Evolutionary conservation across 2,888 invertebrate species (phyloP).

Genomic region (Chaetogeoica ovagalla): DNA sequence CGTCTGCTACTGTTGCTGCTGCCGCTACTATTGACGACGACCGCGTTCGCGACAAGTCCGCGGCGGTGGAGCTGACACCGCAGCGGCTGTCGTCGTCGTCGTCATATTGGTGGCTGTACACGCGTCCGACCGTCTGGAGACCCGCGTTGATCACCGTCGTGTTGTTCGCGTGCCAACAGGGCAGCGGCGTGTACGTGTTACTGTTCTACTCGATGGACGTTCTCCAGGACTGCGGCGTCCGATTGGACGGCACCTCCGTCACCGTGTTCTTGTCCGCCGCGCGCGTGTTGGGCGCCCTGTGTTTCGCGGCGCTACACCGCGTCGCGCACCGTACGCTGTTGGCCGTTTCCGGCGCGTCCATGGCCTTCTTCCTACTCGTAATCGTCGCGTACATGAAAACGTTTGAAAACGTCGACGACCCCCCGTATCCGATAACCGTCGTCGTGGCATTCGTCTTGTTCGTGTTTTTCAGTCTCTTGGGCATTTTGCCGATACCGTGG

Average conservation of each 20-base stretch:
- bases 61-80: no score
- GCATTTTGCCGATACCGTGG: constrained; percentile 43
- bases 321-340: constrained; percentile 12
- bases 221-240: neutral
- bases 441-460: constrained; percentile 6
- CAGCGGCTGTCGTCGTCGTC: no score
- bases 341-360: no score
- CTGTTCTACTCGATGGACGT: constrained; percentile 34
- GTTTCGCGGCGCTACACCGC: constrained; percentile 10
- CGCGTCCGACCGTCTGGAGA: no score
- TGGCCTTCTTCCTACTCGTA: constrained; percentile 13
- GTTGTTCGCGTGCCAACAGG: constrained; percentile 32
- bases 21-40: no score
- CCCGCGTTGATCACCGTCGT: neutral
- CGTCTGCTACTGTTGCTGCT: no score
- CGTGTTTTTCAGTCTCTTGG: constrained; percentile 31
- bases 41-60: no score
- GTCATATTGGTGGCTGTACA: no score
- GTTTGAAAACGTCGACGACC: neutral
- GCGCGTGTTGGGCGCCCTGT: neutral
- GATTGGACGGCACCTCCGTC: neutral
- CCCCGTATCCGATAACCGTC: neutral
- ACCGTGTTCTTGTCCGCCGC: constrained; percentile 3
- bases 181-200: constrained; percentile 48
- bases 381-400: neutral